Percentiles rank a stretch among this genome's conserved stretches.
These are phyloP conservation scores for Opisthograptis luteolata DNA, from an alignment of 2,888 invertebrate genomes.

Conservation along the genomic window DNA sequence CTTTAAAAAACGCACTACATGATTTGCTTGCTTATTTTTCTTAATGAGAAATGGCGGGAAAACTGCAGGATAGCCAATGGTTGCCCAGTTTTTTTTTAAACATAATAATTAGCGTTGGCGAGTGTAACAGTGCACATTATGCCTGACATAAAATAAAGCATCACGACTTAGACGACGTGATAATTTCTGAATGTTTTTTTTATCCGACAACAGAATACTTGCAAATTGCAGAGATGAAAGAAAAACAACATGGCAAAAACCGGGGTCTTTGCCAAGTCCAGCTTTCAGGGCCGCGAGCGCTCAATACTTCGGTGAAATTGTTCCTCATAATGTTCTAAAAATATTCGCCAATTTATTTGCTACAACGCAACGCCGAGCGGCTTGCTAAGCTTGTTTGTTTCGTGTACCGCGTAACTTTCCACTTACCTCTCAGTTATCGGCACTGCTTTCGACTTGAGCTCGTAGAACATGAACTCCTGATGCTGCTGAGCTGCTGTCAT, in stretches of 20 bases:
- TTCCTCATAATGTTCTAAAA: slow-evolving; percentile 78
- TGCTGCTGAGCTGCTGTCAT: slow-evolving; percentile 81
- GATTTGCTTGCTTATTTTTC: too few relatives aligned
- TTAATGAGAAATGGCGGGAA: slow-evolving; percentile 43
- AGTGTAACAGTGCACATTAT: not conserved
- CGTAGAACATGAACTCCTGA: slow-evolving; percentile 86
- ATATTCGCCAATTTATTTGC: slow-evolving; percentile 64
- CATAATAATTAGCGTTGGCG: not conserved
- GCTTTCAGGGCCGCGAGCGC: slow-evolving; percentile 74
- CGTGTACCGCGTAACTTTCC: slow-evolving; percentile 41
- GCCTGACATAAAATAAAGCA: not conserved
- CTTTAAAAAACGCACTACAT: too few relatives aligned
- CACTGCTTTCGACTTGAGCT: slow-evolving; percentile 85
- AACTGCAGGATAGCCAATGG: slow-evolving; percentile 6
- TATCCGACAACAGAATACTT: slow-evolving; percentile 43
- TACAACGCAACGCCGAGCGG: slow-evolving; percentile 42
- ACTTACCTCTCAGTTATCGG: slow-evolving; percentile 84
- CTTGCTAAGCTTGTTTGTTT: slow-evolving; percentile 16
- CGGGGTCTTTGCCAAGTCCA: slow-evolving; percentile 79
- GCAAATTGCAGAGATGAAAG: slow-evolving; percentile 53
- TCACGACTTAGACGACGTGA: not conserved
- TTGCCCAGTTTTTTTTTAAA: not conserved
- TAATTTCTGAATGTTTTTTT: slow-evolving; percentile 4
- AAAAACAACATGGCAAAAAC: slow-evolving; percentile 67
- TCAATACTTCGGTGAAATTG: slow-evolving; percentile 72